Conservation (phyloP, 2,797 vertebrate genomes). For the Sebastes taczanowskii region DNA sequence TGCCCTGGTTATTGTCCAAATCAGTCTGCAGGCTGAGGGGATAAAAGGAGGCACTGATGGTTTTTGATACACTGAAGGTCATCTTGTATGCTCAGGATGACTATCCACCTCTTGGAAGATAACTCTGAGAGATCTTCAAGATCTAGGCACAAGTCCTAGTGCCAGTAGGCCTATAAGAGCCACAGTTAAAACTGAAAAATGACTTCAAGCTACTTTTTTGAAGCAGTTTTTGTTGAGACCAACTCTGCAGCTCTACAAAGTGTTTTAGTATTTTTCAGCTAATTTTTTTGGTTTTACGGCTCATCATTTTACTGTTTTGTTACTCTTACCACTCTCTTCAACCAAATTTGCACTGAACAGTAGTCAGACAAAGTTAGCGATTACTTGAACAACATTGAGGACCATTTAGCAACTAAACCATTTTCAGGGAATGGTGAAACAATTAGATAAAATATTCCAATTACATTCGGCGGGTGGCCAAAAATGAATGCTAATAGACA, state of each 20-base stretch:
- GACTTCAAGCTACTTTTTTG: not conserved
- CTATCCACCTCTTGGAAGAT: not conserved
- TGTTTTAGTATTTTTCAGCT: no score
- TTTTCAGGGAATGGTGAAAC: not conserved
- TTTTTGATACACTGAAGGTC: conserved; percentile 42
- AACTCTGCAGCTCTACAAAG: no score
- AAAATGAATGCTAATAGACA: not conserved
- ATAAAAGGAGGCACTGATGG: conserved; percentile 25
- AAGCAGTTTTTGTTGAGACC: not conserved
- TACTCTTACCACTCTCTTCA: not conserved
- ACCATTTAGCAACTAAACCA: no score
- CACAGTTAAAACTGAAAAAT: not conserved
- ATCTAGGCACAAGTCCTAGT: not conserved
- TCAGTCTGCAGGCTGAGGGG: conserved; percentile 3
- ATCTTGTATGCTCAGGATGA: not conserved
- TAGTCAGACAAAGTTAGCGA: not conserved
- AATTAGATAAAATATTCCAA: not conserved
- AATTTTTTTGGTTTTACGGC: no score
- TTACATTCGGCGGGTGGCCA: not conserved
- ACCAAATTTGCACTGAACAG: not conserved
- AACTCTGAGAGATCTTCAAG: not conserved
- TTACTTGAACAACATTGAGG: not conserved
- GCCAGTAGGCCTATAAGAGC: not conserved
- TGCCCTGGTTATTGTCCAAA: conserved; percentile 26
- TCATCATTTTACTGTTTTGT: not conserved